Evolutionary conservation across 2,888 invertebrate species (phyloP).

Genomic region (Xestia xanthographa): DNA sequence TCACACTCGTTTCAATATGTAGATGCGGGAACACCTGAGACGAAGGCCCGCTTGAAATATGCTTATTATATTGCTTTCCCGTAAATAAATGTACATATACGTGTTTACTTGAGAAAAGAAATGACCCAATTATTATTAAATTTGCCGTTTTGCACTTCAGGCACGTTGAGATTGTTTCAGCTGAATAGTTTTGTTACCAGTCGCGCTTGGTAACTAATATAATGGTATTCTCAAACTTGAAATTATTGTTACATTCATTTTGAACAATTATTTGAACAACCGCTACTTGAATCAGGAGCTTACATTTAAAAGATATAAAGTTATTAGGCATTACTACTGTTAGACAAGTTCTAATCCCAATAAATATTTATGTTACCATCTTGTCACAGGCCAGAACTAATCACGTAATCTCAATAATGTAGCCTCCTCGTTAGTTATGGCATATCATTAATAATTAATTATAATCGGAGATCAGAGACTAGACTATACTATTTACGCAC

Average conservation of each 20-base stretch:
- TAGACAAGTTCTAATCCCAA: neutral
- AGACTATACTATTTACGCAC: neutral
- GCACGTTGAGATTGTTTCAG: conserved; percentile 51
- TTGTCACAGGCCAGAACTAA: neutral
- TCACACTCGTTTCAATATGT: conserved; percentile 89
- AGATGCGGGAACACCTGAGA: conserved; percentile 87
- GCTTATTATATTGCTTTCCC: conserved; percentile 85
- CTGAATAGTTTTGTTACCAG: conserved; percentile 40
- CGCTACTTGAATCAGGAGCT: neutral
- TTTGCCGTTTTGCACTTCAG: conserved; percentile 44
- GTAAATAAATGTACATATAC: conserved; percentile 80
- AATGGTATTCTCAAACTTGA: conserved; percentile 19
- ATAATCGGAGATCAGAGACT: neutral
- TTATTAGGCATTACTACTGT: too few species aligned
- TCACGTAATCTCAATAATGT: conserved; percentile 6
- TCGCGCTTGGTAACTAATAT: conserved; percentile 9
- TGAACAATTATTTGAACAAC: neutral
- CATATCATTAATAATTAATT: conserved; percentile 26
- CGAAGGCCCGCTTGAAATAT: conserved; percentile 82
- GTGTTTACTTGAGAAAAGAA: conserved; percentile 62
- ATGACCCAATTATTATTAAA: conserved; percentile 70
- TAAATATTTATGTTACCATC: neutral
- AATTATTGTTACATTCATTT: conserved; percentile 11
- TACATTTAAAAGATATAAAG: neutral
- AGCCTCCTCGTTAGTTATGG: conserved; percentile 19